phyloP scores from a whole-genome alignment of 2,113 vertebrate species.

The Melanostigma gelatinosum region DNA sequence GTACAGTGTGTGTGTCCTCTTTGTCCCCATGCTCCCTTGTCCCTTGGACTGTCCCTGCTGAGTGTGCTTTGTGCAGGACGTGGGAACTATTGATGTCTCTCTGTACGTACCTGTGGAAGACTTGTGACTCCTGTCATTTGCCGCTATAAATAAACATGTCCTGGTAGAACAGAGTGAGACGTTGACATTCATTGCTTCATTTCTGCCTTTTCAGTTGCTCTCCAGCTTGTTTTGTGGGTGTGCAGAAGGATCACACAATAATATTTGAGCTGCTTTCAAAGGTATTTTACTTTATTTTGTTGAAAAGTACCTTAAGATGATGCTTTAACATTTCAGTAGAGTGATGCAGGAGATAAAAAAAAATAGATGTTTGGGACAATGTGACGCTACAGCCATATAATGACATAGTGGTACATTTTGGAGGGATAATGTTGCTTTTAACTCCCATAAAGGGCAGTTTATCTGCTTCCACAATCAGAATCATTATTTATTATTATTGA shows the following conservation, averaged over 20 bases:
- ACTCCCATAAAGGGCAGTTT: not conserved
- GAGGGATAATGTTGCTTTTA: not conserved
- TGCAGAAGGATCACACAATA: not conserved
- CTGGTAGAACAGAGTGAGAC: slow-evolving; percentile 77
- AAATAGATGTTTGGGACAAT: not conserved
- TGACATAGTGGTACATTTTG: not conserved
- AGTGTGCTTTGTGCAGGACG: slow-evolving; percentile 76
- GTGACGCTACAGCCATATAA: not conserved
- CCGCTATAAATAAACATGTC: slow-evolving; percentile 87
- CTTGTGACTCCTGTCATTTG: slow-evolving; percentile 84
- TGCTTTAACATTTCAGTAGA: not conserved
- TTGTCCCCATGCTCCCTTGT: slow-evolving; percentile 55
- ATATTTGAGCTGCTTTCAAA: not conserved
- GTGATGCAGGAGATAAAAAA: not conserved
- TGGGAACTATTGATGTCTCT: slow-evolving; percentile 81
- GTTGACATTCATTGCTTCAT: slow-evolving; percentile 24
- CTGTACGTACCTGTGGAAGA: slow-evolving; percentile 83
- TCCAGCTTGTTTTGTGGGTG: not conserved
- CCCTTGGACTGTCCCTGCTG: slow-evolving; percentile 69
- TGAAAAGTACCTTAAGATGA: not conserved
- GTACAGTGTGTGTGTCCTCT: slow-evolving; percentile 77
- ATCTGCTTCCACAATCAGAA: not conserved
- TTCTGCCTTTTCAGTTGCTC: not conserved
- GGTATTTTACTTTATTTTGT: not conserved
- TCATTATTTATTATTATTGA: too few relatives aligned